Base-by-base conservation (phyloP, 2,113 vertebrate genomes). In the Ammodytes marinus region DNA sequence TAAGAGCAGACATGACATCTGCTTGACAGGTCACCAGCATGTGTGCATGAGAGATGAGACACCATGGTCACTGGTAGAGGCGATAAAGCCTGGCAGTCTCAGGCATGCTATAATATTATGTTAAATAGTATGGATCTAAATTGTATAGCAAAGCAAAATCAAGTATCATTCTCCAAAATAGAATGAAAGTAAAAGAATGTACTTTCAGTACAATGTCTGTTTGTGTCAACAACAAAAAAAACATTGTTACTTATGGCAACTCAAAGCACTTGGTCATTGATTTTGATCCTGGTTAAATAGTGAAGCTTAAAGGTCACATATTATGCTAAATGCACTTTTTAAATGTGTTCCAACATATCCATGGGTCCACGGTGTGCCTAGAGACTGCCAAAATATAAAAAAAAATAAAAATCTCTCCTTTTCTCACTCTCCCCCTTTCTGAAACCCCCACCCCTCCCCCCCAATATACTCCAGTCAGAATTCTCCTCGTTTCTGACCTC, bases 21-120 rank as follows among this genome's bases (percentile, higher is more conserved):
- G 69, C 79, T 84, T 88, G 88, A 91, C 90, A 89, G 89, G 92
- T 86, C 88, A 86, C 77, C 84, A 81, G 86, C 59, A 66, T 85
- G 86, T 80, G 84, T 89, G 87, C 89, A 83, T 92, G 93, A 89
- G 86, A 87, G 82, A 90, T 91, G 89, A 91, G 89, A 90, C 73
- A 84, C 61, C 61, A 55, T 69, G 90, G 74, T 79, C 47, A 46
- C 72, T 60, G 75, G 79, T 0, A 47, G 77, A 79, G 75, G 65
- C 27, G 27, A 27, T 27, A 27, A 27, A 27, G 27, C 27, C 27
- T 27, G 27, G 27, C 27, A 27, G 11, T 61, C 39, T n/a, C 35
- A 53, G 45, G 8, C 47, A 69, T 42, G 45, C 0, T 69, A 5
- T 63, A 46, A 39, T 65, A 10, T 40, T 6, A 47, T 17, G 14